Evolutionary conservation across 2,797 vertebrate genomes (phyloP).

Genomic region (Lutjanus argentimaculatus): DNA sequence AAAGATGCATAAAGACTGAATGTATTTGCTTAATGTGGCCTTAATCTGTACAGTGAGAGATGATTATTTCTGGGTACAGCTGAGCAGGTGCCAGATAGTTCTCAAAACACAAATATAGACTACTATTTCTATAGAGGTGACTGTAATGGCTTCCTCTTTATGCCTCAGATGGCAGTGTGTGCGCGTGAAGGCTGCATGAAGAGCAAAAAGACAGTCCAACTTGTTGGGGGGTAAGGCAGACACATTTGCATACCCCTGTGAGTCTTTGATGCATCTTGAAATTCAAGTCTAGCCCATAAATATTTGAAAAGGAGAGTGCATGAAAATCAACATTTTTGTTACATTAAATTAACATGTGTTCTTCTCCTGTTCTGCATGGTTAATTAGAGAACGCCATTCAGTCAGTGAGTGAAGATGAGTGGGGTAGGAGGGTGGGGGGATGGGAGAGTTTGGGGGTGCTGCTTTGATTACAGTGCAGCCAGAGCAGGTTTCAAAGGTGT

Average conservation of each 20-base stretch:
- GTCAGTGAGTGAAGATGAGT: conserved; percentile 71
- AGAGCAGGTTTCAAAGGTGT: conserved; percentile 79
- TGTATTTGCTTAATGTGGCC: conserved; percentile 18
- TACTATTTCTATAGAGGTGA: conserved; percentile 54
- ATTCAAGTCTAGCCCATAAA: conserved; percentile 89
- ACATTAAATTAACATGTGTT: conserved; percentile 93
- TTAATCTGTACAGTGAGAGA: conserved; percentile 5
- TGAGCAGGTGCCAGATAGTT: conserved; percentile 48
- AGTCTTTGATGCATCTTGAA: conserved; percentile 89
- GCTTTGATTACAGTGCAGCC: conserved; percentile 79
- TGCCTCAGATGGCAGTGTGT: conserved; percentile 49
- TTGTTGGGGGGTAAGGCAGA: conserved; percentile 85
- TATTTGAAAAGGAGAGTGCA: conserved; percentile 89
- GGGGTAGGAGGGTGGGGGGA: neutral
- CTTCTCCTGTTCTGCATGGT: conserved; percentile 88
- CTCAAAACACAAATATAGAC: conserved; percentile 56
- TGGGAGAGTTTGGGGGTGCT: neutral
- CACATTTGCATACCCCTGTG: conserved; percentile 87
- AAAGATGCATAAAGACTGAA: conserved; percentile 7
- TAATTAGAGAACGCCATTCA: conserved; percentile 85
- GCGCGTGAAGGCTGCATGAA: conserved; percentile 32
- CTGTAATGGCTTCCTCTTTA: conserved; percentile 69
- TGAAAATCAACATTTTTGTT: conserved; percentile 92
- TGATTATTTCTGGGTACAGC: conserved; percentile 37
- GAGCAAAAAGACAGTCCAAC: conserved; percentile 82